These are phyloP conservation scores for Diadumene lineata DNA, from an alignment of 92 coral and sea anemone species.

Conservation along the genomic window DNA sequence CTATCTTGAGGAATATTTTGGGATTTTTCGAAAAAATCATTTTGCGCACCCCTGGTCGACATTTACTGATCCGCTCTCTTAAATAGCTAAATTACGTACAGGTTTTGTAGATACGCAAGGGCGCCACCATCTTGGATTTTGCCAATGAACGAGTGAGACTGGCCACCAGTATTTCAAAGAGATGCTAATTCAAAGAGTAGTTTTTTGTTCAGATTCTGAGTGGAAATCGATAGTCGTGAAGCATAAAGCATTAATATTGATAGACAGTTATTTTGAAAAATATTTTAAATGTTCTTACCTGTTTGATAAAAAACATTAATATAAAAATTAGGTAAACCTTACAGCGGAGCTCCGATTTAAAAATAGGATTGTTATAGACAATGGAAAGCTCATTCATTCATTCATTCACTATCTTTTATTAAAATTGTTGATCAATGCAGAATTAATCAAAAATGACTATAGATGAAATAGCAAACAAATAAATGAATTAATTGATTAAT, in stretches of 20 bases:
- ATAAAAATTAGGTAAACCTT: slow-evolving; percentile 49
- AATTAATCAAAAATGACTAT: too few species aligned
- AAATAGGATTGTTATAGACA: slow-evolving; percentile 20
- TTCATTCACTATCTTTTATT: too few species aligned
- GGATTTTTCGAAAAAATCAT: too few species aligned
- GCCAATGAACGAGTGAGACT: slow-evolving; percentile 33
- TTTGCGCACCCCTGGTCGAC: too few species aligned
- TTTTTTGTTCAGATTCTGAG: background rate
- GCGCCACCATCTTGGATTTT: slow-evolving; percentile 44
- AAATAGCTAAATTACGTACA: slow-evolving; percentile 29
- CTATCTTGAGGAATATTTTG: too few species aligned
- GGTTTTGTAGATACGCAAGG: slow-evolving; percentile 30
- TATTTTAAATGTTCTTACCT: background rate
- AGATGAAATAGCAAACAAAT: too few species aligned
- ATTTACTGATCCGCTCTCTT: too few species aligned
- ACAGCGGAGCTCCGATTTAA: slow-evolving; percentile 18
- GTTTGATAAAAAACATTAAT: slow-evolving; percentile 19
- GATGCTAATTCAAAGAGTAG: slow-evolving; percentile 12
- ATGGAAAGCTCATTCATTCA: too few species aligned
- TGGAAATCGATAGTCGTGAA: background rate
- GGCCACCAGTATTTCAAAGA: slow-evolving; percentile 33
- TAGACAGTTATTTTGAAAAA: background rate
- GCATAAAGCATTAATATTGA: background rate
- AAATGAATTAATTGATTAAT: too few species aligned
- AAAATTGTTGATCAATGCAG: too few species aligned